Percentiles rank a stretch among this genome's conserved stretches.
These are phyloP conservation scores for Struthio camelus DNA, from an alignment of 2,113 vertebrate genomes.

Conservation along the genomic window DNA sequence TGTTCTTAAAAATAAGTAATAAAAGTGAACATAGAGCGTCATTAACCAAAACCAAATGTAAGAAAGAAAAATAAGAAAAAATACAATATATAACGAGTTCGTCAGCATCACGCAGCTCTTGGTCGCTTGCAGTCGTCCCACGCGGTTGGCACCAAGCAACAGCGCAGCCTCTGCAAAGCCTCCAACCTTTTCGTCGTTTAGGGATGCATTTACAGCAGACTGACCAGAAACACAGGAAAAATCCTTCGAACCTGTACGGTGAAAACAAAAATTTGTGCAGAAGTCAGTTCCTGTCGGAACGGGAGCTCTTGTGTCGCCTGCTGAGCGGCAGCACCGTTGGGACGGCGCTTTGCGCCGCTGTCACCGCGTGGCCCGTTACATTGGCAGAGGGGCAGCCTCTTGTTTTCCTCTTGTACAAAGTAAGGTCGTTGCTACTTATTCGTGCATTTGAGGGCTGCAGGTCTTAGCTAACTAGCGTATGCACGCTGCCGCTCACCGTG, in stretches of 20 bases:
- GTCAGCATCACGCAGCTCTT: too few relatives aligned
- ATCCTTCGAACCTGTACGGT: too few relatives aligned
- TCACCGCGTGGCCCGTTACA: accelerated
- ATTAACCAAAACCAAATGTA: too few relatives aligned
- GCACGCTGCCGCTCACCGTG: background rate
- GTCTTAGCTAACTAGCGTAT: background rate
- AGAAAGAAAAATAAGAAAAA: too few relatives aligned
- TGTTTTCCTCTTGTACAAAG: background rate
- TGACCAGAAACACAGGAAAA: too few relatives aligned
- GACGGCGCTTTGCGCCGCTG: background rate
- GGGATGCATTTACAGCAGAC: background rate
- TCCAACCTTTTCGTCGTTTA: background rate
- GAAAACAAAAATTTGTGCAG: too few relatives aligned
- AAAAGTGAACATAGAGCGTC: too few relatives aligned
- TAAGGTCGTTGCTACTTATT: background rate
- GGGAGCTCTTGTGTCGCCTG: background rate
- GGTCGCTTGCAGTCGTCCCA: accelerated
- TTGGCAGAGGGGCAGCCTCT: background rate
- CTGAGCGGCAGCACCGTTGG: accelerated
- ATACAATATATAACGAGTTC: too few relatives aligned
- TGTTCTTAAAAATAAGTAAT: too few relatives aligned
- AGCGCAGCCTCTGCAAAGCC: background rate
- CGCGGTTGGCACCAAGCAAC: background rate
- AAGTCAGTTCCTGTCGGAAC: background rate
- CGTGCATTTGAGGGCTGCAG: background rate